These are phyloP conservation scores for Pipistrellus pipistrellus DNA, from an alignment of 2,797 vertebrate species.

Conservation along the genomic window DNA sequence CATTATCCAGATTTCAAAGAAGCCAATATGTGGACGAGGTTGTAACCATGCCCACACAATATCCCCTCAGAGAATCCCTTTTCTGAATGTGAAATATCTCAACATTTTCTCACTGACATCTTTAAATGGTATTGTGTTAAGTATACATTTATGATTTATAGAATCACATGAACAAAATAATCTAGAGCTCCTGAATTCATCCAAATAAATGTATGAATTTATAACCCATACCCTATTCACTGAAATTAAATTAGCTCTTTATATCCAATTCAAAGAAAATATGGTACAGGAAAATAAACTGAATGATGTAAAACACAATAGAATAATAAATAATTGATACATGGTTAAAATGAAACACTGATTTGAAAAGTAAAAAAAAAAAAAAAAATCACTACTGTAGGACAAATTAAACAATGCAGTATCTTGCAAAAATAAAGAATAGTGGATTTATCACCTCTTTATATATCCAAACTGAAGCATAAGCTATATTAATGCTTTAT, in stretches of 20 bases:
- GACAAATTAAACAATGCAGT: not conserved
- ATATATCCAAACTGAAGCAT: not conserved
- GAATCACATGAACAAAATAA: not conserved
- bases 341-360: not conserved
- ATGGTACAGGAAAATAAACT: not conserved
- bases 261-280: not conserved
- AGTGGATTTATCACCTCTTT: not conserved
- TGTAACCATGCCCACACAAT: not conserved
- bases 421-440: not conserved
- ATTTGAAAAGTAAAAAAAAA: not conserved
- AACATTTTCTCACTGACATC: not conserved
- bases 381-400: no score
- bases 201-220: not conserved
- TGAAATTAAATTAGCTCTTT: not conserved
- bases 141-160: not conserved
- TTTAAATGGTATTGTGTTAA: not conserved
- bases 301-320: slow-evolving; percentile 1
- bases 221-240: not conserved
- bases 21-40: not conserved
- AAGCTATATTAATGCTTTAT: not conserved
- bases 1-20: not conserved
- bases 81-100: not conserved
- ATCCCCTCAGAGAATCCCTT: not conserved
- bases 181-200: not conserved
- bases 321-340: not conserved